Conservation (phyloP, 2,113 vertebrate genomes). For the Mola mola region DNA sequence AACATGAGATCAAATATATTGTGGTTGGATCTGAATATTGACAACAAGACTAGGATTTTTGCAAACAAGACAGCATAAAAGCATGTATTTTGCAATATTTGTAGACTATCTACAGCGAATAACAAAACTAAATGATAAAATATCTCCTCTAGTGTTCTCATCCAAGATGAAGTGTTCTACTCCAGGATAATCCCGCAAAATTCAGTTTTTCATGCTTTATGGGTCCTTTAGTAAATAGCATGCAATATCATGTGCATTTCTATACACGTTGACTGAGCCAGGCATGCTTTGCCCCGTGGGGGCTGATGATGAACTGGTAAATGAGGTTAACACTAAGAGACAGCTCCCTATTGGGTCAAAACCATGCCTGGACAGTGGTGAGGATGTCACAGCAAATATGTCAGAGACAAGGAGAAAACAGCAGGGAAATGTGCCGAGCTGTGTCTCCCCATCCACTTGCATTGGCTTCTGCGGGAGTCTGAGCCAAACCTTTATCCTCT, state of each 20-base stretch:
- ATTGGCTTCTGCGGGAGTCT: conserved; percentile 1
- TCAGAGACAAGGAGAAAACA: conserved; percentile 48
- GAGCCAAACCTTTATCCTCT: conserved; percentile 40
- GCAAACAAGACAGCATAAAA: no score
- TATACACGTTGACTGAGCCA: conserved; percentile 24
- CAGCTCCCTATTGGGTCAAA: conserved; percentile 60
- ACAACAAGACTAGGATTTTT: conserved; percentile 8
- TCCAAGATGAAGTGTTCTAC: no score
- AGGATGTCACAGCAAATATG: conserved; percentile 69
- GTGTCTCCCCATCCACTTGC: conserved; percentile 29
- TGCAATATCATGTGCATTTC: conserved; percentile 18
- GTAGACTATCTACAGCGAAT: not conserved
- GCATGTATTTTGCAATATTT: conserved; percentile 6
- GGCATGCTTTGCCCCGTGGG: conserved; percentile 28
- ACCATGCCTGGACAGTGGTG: conserved; percentile 34
- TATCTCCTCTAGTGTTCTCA: not conserved
- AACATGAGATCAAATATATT: not conserved
- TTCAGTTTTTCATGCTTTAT: not conserved
- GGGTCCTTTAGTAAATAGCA: conserved; percentile 5
- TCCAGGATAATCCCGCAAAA: conserved; percentile 7
- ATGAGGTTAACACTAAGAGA: conserved; percentile 61
- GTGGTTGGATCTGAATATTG: not conserved
- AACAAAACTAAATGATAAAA: conserved; percentile 5
- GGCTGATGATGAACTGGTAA: conserved; percentile 22
- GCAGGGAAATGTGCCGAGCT: conserved; percentile 35